phyloP scores from a whole-genome alignment of 2,888 invertebrate species.

The Lasioglossum calceatum region DNA sequence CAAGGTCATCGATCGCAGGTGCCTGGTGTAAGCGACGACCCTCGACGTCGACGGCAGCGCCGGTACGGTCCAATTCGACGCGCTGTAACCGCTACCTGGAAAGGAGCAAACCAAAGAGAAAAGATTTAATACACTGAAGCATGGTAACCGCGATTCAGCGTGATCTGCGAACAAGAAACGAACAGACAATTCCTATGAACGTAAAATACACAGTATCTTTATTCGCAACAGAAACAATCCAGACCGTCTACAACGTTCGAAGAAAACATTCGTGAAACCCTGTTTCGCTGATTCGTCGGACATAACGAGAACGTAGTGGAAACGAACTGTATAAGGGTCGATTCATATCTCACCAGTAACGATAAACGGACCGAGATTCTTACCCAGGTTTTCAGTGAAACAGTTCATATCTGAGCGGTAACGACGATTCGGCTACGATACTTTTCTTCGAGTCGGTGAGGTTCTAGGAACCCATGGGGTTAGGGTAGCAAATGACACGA shows the following conservation, averaged over 20 bases:
- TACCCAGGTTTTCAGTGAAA: too few relatives aligned
- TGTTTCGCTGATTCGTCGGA: neutral
- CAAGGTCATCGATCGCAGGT: constrained; percentile 75
- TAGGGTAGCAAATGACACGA: too few relatives aligned
- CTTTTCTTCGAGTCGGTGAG: too few relatives aligned
- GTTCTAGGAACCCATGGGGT: too few relatives aligned
- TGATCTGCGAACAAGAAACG: constrained; percentile 7
- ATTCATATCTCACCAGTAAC: too few relatives aligned
- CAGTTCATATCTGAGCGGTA: too few relatives aligned
- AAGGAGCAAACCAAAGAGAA: constrained; percentile 48
- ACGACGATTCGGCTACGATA: too few relatives aligned
- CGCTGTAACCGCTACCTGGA: constrained; percentile 75
- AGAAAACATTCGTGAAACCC: neutral
- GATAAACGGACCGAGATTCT: too few relatives aligned
- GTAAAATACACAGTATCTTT: constrained; percentile 46
- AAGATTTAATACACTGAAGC: constrained; percentile 8
- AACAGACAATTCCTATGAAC: neutral
- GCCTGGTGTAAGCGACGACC: constrained; percentile 62
- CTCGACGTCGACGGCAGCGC: constrained; percentile 76
- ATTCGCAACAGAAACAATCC: constrained; percentile 31
- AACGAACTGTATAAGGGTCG: neutral
- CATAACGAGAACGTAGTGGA: neutral
- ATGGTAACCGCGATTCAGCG: neutral
- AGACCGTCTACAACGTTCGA: neutral
- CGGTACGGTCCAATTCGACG: constrained; percentile 79